These are phyloP conservation scores for Pantherophis vulpinus DNA, from an alignment of 2,797 vertebrate genomes.

Conservation along the genomic window DNA sequence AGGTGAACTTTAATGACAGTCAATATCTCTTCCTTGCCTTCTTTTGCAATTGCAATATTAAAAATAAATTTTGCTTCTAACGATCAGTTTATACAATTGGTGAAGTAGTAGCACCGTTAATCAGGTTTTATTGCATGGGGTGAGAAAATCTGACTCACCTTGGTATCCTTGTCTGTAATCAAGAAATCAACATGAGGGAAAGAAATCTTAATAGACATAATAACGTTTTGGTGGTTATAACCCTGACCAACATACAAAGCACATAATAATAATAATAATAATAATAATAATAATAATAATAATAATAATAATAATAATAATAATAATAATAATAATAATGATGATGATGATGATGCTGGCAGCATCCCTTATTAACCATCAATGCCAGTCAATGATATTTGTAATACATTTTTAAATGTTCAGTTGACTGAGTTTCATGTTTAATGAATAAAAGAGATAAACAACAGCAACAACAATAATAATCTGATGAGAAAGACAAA, in stretches of 20 bases:
- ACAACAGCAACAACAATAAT: too few species aligned
- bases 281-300: too few species aligned
- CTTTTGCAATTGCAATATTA: not conserved
- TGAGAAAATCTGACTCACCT: not conserved
- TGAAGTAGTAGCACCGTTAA: not conserved
- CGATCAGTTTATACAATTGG: not conserved
- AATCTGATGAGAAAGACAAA: too few species aligned
- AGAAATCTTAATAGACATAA: not conserved
- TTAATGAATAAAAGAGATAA: too few species aligned
- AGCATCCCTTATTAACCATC: too few species aligned
- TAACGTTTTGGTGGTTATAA: not conserved
- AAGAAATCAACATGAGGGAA: not conserved
- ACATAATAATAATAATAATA: too few species aligned
- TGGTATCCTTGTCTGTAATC: not conserved
- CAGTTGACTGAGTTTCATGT: too few species aligned
- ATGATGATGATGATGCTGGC: too few species aligned
- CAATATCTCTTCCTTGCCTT: not conserved
- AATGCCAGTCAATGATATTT: too few species aligned
- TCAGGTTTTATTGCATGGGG: not conserved
- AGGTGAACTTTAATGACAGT: not conserved
- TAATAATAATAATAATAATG: too few species aligned
- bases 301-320: too few species aligned
- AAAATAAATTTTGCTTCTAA: not conserved
- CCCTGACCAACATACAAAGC: not conserved
- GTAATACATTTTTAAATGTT: too few species aligned